Percentiles rank a stretch among this genome's conserved stretches.
Conservation (phyloP, 1,140 invertebrate species). For the Chlorops oryzae region DNA sequence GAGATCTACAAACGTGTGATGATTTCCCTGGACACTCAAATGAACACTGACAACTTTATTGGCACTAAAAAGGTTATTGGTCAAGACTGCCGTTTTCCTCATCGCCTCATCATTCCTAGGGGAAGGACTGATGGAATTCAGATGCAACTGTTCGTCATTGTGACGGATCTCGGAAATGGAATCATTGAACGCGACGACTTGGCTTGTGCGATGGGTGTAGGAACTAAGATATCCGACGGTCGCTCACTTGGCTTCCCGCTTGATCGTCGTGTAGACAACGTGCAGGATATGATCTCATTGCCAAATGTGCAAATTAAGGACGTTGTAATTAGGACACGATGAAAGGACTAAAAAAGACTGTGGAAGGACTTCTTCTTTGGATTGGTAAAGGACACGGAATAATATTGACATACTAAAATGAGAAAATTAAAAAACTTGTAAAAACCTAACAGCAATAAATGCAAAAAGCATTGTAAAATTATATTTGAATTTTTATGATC, state of each 20-base stretch:
- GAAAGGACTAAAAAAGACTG: slow-evolving; percentile 8
- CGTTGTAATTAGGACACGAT: slow-evolving; percentile 38
- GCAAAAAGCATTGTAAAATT: no score
- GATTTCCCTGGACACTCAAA: slow-evolving; percentile 37
- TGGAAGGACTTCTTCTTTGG: no score
- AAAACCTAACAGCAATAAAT: no score
- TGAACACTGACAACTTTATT: no score
- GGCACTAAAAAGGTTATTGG: slow-evolving; percentile 10
- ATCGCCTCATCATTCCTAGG: slow-evolving; percentile 51
- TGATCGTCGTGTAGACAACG: slow-evolving; percentile 40
- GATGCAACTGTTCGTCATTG: slow-evolving; percentile 49
- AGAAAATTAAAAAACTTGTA: no score
- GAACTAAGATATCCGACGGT: slow-evolving; percentile 13
- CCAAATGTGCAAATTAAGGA: slow-evolving; percentile 41
- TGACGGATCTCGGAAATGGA: slow-evolving; percentile 32
- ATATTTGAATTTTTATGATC: no score
- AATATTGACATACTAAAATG: no score
- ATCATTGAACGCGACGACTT: no score
- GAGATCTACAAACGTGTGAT: slow-evolving; percentile 43
- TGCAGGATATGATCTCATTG: slow-evolving; percentile 26
- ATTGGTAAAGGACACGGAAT: no score
- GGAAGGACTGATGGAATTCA: slow-evolving; percentile 51
- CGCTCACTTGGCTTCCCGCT: slow-evolving; percentile 45
- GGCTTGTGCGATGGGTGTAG: neutral
- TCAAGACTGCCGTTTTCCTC: slow-evolving; percentile 21